Evolutionary conservation across 1,140 invertebrate species (phyloP), one percentile per base, ranked within the genome.

Genomic region (Atopsyche davidsoni): DNA sequence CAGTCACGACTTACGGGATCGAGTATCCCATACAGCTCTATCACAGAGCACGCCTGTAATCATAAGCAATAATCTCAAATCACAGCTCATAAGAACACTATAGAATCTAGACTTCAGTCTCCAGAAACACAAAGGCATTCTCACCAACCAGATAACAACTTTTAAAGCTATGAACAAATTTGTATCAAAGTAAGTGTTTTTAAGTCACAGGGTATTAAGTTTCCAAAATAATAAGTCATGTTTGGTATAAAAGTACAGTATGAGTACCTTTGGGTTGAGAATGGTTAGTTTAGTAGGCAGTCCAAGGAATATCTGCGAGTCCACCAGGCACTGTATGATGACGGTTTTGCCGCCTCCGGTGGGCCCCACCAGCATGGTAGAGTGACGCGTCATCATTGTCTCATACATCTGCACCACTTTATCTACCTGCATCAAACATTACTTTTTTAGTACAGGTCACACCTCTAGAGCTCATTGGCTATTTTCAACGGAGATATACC

Each of bases 381-480:
- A 90, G 67, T 95, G 90, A 32, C 89, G 78, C 1, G 87, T 93
- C 85, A 89, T 88, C 89, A 95, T 93, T 2, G 89, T 91, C 70
- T 95, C 89, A 62, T 93, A 92, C 60, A 94, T 61, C 70, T 95
- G 91, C 22, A 93, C 79, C 13, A 94, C 80, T 80, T 92, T 92
- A 62, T 91, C 86, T 35, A 88, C 79, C 86, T 90, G 54, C 32
- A 50, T 13, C 16, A 34, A 40, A 21, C 7, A 18, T 4, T 19
- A 40, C 14, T 7, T 21, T 21, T 7, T 40, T 18, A 19, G 4
- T 21, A 4, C 38, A 7, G 38, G 4, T 18, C 6, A 18, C 14
- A 18, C 6, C 4, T 3, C 9, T 40, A 40, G 34, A 35, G 4
- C 7, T n/a, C n/a, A 10, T 10, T 28, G n/a, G 6, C n/a, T 28